phyloP scores from a whole-genome alignment of 92 coral and sea anemone genomes.

The Heteractis magnifica region DNA sequence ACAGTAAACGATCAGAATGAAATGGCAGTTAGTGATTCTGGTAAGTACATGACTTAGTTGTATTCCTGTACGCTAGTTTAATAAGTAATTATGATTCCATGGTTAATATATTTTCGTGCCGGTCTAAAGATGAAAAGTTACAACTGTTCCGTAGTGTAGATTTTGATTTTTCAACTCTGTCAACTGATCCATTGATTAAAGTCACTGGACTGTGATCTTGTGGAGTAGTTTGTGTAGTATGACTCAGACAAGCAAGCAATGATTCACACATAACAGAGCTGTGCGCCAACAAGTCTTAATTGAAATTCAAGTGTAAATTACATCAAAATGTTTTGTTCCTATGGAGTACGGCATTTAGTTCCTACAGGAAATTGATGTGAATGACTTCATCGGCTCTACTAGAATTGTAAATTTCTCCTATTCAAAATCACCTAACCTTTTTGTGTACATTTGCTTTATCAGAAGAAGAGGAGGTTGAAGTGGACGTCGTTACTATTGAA shows the following conservation, averaged over 20 bases:
- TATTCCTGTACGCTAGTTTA: neutral
- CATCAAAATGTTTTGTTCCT: constrained; percentile 12
- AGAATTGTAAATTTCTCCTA: neutral
- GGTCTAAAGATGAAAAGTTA: neutral
- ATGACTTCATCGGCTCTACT: neutral
- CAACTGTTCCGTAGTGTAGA: neutral
- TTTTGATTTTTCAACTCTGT: neutral
- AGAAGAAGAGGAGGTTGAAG: constrained; percentile 98
- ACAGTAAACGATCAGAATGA: constrained; percentile 50
- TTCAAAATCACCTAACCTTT: constrained; percentile 23
- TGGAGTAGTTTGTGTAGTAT: constrained; percentile 3
- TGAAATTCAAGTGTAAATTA: constrained; percentile 25
- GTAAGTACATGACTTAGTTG: constrained; percentile 51
- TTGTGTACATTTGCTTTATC: constrained; percentile 42
- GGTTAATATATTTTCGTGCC: constrained; percentile 5
- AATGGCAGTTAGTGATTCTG: constrained; percentile 72
- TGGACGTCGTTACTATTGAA: constrained; percentile 95
- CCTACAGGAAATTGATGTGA: constrained; percentile 6
- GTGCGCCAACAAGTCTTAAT: constrained; percentile 6
- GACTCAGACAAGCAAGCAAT: neutral
- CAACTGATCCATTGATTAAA: neutral
- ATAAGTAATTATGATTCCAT: constrained; percentile 47
- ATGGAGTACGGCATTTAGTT: constrained; percentile 23
- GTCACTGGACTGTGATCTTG: neutral
- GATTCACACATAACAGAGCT: neutral